Evolutionary conservation across 2,888 invertebrate species (phyloP), one percentile per base, ranked within the genome.

Genomic region (Lepidochrysops patricia): DNA sequence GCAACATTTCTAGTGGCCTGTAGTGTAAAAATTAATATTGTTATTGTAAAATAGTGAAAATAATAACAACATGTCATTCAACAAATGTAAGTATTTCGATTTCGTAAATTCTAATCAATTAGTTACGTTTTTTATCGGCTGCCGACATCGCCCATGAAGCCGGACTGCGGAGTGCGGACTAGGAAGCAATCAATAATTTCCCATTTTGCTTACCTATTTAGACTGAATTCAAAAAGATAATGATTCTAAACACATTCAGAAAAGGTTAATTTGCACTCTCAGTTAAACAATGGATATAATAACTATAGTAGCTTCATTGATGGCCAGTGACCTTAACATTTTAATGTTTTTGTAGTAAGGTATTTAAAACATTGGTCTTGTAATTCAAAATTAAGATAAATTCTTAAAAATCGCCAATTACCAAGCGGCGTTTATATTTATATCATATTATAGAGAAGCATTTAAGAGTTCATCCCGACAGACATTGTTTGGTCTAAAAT

Each of bases 11-110:
- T n/a, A n/a, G 12, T 57, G 19, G 19, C 25, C 12, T 43, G 1
- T 34, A 35, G 9, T 43, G 15, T 34, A 4, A 5, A 1, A 52
- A 27, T 56, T 57, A 19, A n/a, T n/a, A 25, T 5, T 12, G n/a
- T n/a, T n/a, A n/a, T n/a, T n/a, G 5, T 12, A 5, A 26, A 50
- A 25, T 50, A 9, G 32, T 9, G 32, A 25, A 25, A 6, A 25
- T 15, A n/a, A n/a, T 19, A 13, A n/a, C n/a, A 56, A 52, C 23
- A 67, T 67, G 67, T 62, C 66, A 29, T 67, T 57, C 23, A 67
- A 67, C 23, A 67, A 64, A 60, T 67, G 67, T 67, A 52, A 65
- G 67, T 66, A 49, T 50, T 34, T 25, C 34, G 2, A 15, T 37
- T 13, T 25, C 23, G 15, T 13, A 19, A 5, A 12, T 29, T 29